A percentile compares a stretch with the other conserved stretches of the same genome.
These are phyloP conservation scores for Vanessa atalanta DNA, from an alignment of 1,140 invertebrate species.

Conservation along the genomic window DNA sequence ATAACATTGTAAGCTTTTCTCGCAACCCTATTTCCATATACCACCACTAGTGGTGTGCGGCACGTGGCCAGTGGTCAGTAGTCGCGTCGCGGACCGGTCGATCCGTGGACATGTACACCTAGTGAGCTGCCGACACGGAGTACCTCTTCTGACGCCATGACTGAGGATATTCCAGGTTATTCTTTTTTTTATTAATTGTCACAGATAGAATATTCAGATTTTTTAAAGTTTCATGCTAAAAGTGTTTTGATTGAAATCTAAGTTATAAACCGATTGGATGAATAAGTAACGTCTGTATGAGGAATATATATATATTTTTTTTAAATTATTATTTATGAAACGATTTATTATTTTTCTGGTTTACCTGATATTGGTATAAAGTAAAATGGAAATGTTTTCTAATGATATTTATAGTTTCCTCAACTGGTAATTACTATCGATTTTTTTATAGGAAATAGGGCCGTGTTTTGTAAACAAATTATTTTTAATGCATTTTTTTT, in stretches of 20 bases:
- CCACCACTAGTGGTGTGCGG: constrained; percentile 48
- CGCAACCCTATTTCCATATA: constrained; percentile 39
- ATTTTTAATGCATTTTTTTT: not conserved
- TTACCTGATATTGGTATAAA: not conserved
- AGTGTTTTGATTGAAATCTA: constrained; percentile 4
- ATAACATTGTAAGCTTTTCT: constrained; percentile 37
- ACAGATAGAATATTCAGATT: not conserved
- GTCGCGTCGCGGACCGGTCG: constrained; percentile 60
- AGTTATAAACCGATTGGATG: not conserved
- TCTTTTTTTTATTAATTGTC: constrained; percentile 39
- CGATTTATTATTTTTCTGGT: not conserved
- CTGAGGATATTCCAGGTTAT: constrained; percentile 74
- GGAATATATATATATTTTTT: not conserved
- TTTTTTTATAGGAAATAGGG: not conserved
- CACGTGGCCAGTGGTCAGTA: constrained; percentile 67
- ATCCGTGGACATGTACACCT: constrained; percentile 36
- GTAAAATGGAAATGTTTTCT: not conserved
- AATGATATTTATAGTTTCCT: constrained; percentile 24
- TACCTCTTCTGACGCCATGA: constrained; percentile 49
- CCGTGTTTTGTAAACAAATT: not conserved
- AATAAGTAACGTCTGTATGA: not conserved
- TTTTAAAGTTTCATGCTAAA: not conserved
- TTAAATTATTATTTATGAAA: not conserved
- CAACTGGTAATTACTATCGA: constrained; percentile 18
- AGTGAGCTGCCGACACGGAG: constrained; percentile 21